Evolutionary conservation across 2,113 vertebrate genomes (phyloP).

Genomic region (Gymnarchus niloticus): DNA sequence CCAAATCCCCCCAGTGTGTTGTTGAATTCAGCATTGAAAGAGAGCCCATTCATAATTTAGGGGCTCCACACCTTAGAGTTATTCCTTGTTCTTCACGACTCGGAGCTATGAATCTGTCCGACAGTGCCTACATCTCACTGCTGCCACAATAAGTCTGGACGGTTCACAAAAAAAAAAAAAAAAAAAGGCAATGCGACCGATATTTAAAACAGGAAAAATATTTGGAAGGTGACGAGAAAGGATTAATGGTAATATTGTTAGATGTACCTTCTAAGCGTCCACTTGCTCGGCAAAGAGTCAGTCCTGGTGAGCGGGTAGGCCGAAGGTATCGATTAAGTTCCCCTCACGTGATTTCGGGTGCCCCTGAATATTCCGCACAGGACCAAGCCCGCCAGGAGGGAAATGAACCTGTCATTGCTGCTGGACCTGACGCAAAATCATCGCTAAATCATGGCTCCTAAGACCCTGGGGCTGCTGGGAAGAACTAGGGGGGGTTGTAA

Average conservation of each 20-base stretch:
- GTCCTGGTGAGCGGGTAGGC: not conserved
- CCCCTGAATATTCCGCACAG: not conserved
- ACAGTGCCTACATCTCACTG: conserved; percentile 42
- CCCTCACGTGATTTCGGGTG: not conserved
- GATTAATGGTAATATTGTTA: not conserved
- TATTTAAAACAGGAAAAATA: not conserved
- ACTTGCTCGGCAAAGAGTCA: not conserved
- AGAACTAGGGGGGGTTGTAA: not conserved
- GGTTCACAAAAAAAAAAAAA: not conserved
- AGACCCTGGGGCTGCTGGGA: not conserved
- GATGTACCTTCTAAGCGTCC: not conserved
- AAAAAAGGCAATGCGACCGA: not conserved
- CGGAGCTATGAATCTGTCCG: conserved; percentile 54
- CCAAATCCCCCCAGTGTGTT: not conserved
- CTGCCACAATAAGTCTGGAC: conserved; percentile 21
- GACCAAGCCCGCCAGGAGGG: not conserved
- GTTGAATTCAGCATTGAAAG: conserved; percentile 18
- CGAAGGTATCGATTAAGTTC: not conserved
- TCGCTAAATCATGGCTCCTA: not conserved
- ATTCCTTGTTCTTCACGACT: conserved; percentile 37
- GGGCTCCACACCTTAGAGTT: conserved; percentile 37
- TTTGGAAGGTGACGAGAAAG: not conserved
- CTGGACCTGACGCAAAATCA: not conserved
- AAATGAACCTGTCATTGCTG: conserved; percentile 18
- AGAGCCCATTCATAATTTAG: conserved; percentile 41